Evolutionary conservation across 2,113 vertebrate species (phyloP), one percentile per base, ranked within the genome.

Genomic region (Cavia aperea): DNA sequence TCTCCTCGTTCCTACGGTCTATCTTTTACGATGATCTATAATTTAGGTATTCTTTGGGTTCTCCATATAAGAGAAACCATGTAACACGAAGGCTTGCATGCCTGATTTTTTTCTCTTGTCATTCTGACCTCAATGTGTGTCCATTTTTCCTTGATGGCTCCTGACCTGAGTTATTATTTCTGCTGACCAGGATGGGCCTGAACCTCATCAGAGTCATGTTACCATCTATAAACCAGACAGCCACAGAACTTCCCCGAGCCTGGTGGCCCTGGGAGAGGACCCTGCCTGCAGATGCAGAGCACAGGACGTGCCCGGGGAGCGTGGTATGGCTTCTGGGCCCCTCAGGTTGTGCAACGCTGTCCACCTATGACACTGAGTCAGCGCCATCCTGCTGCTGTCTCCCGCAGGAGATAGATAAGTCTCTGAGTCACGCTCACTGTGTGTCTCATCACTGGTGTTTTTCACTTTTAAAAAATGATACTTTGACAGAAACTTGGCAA

Each of bases 191-290:
- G 24, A 7, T 56, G 8, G 5, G 7, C 23, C 49, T 14, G 23
- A 6, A 11, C 56, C 33, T 15, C 4, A 23, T 1, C 0, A 29
- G n/a, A 7, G 33, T 36, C 10, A 0, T 0, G 19, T 4, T 26
- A 56, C 39, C 60, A 10, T 13, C 4, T 0, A 5, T 19, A 51
- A 46, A 68, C 14, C 60, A 7, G 58, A 56, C 0, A 7, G 33
- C 70, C 36, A 3, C 2, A 7, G 46, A 36, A 54, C 39, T 54
- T 15, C 23, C 29, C 70, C 72, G 7, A 7, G 54, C 31, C 81
- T 4, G 36, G 19, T 15, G 63, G 51, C 39, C 3, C 10, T 6
- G 43, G 15, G 31, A 77, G 9, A 62, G 13, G 36, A 3, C 13
- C 0, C 0, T 0, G 39, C 10, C n/a, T 10, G 7, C 1, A 43